A percentile compares a stretch with the other conserved stretches of the same genome.
These are phyloP conservation scores for Thalassophryne amazonica DNA, from an alignment of 2,797 vertebrate genomes.

Conservation along the genomic window DNA sequence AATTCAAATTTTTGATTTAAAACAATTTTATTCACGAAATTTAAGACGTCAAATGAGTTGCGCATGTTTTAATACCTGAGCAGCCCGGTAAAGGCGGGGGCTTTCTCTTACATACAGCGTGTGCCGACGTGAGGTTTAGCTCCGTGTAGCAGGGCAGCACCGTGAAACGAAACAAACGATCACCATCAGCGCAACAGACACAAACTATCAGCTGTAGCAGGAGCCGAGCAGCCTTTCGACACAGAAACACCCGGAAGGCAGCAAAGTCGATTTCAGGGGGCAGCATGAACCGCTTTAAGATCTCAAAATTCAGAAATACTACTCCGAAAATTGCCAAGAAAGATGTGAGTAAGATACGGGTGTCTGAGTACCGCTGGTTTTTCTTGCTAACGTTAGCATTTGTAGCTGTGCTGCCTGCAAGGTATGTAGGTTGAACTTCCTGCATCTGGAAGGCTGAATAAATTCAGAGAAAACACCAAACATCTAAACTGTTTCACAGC, in stretches of 20 bases:
- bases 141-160: constrained; percentile 17
- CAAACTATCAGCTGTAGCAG: constrained; percentile 65
- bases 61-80: constrained; percentile 1
- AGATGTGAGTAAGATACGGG: constrained; percentile 81
- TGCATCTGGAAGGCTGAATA: constrained; percentile 56
- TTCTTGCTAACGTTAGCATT: constrained; percentile 35
- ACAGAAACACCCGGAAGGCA: constrained; percentile 79
- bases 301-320: constrained; percentile 91
- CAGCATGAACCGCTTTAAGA: constrained; percentile 92
- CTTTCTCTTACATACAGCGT: neutral
- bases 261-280: constrained; percentile 55
- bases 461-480: neutral
- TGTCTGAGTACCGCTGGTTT: neutral
- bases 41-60: neutral
- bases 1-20: too few relatives aligned
- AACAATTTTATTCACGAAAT: too few relatives aligned
- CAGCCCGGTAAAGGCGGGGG: neutral
- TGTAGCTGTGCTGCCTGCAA: constrained; percentile 39
- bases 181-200: constrained; percentile 1
- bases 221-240: constrained; percentile 54
- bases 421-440: constrained; percentile 74
- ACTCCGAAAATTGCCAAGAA: constrained; percentile 85
- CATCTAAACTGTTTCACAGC: neutral
- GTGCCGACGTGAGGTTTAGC: neutral
- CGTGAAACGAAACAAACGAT: constrained; percentile 25